Percentiles rank a stretch among this genome's conserved stretches.
These are phyloP conservation scores for Apteryx mantelli DNA, from an alignment of 2,113 vertebrate species.

Conservation along the genomic window DNA sequence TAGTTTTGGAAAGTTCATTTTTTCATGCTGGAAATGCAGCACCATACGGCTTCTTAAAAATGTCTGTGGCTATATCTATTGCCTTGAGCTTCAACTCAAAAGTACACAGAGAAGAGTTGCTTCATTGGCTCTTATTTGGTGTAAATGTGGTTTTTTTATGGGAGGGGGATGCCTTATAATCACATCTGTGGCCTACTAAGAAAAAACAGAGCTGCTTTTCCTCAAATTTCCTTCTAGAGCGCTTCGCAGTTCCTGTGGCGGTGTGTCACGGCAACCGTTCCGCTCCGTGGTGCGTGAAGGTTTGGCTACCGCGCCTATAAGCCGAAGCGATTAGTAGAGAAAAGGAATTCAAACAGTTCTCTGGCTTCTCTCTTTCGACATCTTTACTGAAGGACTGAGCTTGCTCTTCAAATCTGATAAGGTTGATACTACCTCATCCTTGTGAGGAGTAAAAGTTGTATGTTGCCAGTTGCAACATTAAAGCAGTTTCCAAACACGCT, in stretches of 20 bases:
- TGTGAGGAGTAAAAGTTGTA: not conserved
- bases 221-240: rapidly evolving
- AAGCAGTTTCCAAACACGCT: not conserved
- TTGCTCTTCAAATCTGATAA: not conserved
- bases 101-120: rapidly evolving
- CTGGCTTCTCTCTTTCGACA: not conserved
- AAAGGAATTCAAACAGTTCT: too few species aligned
- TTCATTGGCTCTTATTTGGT: not conserved
- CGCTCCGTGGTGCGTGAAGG: not conserved
- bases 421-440: not conserved
- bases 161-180: too few species aligned
- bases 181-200: rapidly evolving
- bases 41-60: too few species aligned
- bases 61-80: not conserved
- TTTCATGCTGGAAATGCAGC: not conserved
- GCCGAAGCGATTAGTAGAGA: too few species aligned
- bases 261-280: too few species aligned
- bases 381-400: not conserved
- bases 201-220: not conserved
- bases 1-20: rapidly evolving
- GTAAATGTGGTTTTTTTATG: rapidly evolving
- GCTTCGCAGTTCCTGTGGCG: rapidly evolving
- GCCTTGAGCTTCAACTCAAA: not conserved
- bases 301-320: not conserved
- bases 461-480: not conserved